Base-by-base conservation (phyloP, 2,797 vertebrate species). In the Philypnodon macrostomus region DNA sequence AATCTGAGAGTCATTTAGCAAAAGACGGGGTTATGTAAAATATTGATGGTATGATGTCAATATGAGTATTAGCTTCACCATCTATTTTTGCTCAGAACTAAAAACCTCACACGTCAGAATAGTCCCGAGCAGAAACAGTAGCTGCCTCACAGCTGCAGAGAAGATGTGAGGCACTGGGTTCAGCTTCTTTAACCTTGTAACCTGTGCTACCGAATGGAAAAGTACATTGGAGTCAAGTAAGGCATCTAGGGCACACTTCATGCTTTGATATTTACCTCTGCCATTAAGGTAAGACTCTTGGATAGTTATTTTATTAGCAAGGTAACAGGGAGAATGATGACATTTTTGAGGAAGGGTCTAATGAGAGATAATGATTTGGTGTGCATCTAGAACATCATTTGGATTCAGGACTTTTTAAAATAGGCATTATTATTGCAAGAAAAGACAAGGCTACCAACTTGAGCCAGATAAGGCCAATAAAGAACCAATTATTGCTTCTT, bases 1-100 rank as follows among this genome's bases (percentile, higher is more conserved):
- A 40, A 41, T 10, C 39, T 26, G 23, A 15, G 16, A 15, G 13
- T 23, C 11, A 21, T n/a, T 39, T 15, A 41, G 14, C 16, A 9
- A 30, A 44, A 44, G 14, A 14, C 5, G 26, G 14, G 19, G 16
- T 44, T 17, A 30, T 44, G 40, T 44, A 10, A 30, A 44, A 30
- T 44, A 44, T 44, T 7, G 26, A 30, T 30, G 40, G 14, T 30
- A 44, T 44, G 40, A 44, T 44, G 40, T 44, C 26, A 44, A 44
- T 44, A 40, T 4, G n/a, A 40, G 38, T 40, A 30, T 44, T 30
- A 44, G 15, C 40, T 44, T 44, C 40, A n/a, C 24, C 1, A 26
- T 30, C 40, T 30, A 44, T 44, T 44, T 44, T 44, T 26, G 23
- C 8, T 9, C 7, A 2, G 40, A 44, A 30, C 40, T 44, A 26